Evolutionary conservation across 2,113 vertebrate genomes (phyloP).

Genomic region (Fregetta grallaria): DNA sequence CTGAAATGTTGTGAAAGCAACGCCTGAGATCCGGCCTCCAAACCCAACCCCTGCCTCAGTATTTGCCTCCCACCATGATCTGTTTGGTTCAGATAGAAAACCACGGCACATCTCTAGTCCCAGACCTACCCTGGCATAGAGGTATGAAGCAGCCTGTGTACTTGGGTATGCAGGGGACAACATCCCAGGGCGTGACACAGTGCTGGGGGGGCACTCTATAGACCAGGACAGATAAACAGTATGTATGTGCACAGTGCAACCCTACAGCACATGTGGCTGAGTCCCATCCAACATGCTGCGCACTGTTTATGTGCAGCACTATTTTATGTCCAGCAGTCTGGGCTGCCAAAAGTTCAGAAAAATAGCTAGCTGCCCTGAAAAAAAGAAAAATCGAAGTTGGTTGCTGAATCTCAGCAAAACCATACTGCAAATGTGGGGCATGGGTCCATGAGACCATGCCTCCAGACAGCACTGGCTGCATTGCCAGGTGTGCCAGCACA

Average conservation of each 20-base stretch:
- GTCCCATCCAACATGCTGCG: background rate
- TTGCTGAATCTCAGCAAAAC: background rate
- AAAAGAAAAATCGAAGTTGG: background rate
- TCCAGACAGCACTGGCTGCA: background rate
- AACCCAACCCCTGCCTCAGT: background rate
- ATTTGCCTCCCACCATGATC: background rate
- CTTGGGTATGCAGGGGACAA: rapidly evolving
- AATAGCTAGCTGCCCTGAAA: background rate
- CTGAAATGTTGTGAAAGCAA: background rate
- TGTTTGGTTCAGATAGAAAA: background rate
- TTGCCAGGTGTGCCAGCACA: background rate
- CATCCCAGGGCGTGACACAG: background rate
- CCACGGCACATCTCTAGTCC: too few relatives aligned
- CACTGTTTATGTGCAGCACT: background rate
- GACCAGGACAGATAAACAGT: background rate
- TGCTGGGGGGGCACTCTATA: background rate
- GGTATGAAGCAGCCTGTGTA: background rate
- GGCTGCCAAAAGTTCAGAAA: background rate
- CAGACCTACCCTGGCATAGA: rapidly evolving
- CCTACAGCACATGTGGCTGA: background rate
- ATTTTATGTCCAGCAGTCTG: background rate
- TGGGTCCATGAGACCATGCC: background rate
- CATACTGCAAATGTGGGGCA: background rate
- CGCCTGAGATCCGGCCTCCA: background rate
- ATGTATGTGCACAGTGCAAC: background rate